Conservation (phyloP, 1,140 invertebrate species). For the Stegodyphus mimosarum region DNA sequence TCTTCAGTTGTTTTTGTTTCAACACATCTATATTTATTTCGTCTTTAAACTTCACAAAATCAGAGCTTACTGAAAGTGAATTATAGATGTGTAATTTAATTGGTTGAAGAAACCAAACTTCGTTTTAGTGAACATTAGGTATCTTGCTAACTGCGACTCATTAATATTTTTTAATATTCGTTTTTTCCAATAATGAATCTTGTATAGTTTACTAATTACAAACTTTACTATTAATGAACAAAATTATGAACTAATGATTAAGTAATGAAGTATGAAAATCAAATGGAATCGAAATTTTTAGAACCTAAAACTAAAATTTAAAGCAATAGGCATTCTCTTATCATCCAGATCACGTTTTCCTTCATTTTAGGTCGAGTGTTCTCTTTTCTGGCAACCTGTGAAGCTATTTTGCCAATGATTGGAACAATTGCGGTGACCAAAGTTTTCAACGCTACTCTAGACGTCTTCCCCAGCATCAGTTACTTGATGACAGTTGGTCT, state of each 20-base stretch:
- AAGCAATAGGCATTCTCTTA: background rate
- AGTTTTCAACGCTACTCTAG: background rate
- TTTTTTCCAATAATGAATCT: background rate
- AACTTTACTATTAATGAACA: too few species aligned
- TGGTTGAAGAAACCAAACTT: too few species aligned
- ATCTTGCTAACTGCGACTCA: too few species aligned
- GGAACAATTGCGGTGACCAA: conserved; percentile 2
- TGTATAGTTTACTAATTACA: background rate
- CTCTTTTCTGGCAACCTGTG: conserved; percentile 21
- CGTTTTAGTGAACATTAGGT: too few species aligned
- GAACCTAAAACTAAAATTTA: background rate
- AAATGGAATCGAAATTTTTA: too few species aligned
- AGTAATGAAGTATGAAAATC: too few species aligned
- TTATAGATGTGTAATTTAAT: too few species aligned
- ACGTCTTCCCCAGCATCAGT: background rate
- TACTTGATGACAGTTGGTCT: background rate
- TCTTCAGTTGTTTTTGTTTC: too few species aligned
- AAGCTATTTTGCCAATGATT: background rate
- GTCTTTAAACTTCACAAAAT: too few species aligned
- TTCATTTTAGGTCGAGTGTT: conserved; percentile 7
- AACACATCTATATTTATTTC: too few species aligned
- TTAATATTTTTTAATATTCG: background rate
- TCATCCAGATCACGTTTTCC: background rate
- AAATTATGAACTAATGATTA: too few species aligned
- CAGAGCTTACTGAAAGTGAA: too few species aligned